Percentiles rank a stretch among this genome's conserved stretches.
Evolutionary conservation across 2,113 vertebrate species (phyloP).

Genomic region (Miniopterus natalensis): DNA sequence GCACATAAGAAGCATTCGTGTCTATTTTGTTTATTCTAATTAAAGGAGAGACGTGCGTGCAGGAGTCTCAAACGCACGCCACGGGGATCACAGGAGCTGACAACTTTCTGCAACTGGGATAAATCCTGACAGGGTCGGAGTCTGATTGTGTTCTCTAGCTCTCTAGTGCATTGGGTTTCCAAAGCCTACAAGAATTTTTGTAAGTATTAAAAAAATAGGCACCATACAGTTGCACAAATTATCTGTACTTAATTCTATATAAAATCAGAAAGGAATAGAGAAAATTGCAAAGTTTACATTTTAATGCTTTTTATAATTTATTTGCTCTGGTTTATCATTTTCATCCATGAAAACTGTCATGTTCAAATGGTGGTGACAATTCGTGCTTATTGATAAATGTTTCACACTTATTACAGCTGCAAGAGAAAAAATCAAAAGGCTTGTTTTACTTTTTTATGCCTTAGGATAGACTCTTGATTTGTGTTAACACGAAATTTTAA

Average conservation of each 20-base stretch:
- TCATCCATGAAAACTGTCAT: background rate
- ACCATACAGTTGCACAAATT: background rate
- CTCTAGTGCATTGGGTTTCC: background rate
- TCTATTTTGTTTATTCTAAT: constrained; percentile 61
- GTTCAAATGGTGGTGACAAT: background rate
- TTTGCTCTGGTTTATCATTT: background rate
- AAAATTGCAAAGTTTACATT: background rate
- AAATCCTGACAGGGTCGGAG: fast-evolving
- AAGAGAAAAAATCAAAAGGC: background rate
- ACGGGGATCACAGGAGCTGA: background rate
- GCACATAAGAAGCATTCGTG: fast-evolving
- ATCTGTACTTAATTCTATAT: constrained; percentile 14
- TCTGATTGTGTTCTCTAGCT: background rate
- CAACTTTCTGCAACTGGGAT: background rate
- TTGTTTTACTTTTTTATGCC: background rate
- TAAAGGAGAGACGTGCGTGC: background rate
- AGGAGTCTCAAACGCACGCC: background rate
- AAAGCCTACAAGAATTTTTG: background rate
- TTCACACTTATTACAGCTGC: background rate
- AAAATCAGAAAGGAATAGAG: background rate
- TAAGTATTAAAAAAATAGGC: background rate
- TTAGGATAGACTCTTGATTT: background rate
- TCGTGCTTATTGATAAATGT: background rate
- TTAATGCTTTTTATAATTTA: background rate
- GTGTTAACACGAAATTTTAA: background rate